Percentiles rank a stretch among this genome's conserved stretches.
Conservation (phyloP, 1,140 invertebrate species). For the Diabrotica undecimpunctata region DNA sequence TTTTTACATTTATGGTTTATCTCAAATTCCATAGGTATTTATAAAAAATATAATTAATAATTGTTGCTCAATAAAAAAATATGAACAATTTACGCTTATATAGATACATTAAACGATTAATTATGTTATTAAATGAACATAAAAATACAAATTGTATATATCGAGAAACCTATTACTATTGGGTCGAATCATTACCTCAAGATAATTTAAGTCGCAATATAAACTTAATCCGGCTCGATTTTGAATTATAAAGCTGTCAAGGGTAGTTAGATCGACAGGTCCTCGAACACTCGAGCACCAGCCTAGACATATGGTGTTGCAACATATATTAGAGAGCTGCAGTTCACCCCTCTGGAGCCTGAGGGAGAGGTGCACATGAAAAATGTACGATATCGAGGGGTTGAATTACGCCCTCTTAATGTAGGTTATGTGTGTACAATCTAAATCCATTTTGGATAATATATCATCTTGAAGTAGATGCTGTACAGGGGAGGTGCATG, state of each 20-base stretch:
- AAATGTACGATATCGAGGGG: conserved; percentile 32
- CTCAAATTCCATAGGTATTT: too few relatives aligned
- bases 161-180: too few relatives aligned
- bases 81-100: too few relatives aligned
- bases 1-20: too few relatives aligned
- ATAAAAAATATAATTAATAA: too few relatives aligned
- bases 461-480: too few relatives aligned
- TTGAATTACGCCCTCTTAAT: conserved; percentile 28
- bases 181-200: not conserved
- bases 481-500: too few relatives aligned
- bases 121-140: too few relatives aligned
- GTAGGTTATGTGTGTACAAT: conserved; percentile 28
- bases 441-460: conserved; percentile 28
- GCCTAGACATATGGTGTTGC: conserved; percentile 40
- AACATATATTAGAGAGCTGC: conserved; percentile 43
- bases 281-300: conserved; percentile 28
- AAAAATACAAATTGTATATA: too few relatives aligned
- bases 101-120: too few relatives aligned
- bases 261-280: conserved; percentile 35
- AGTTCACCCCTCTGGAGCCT: conserved; percentile 20
- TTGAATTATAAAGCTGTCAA: conserved; percentile 32
- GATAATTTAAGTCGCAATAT: not conserved
- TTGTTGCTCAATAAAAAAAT: too few relatives aligned
- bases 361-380: conserved; percentile 25
- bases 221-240: conserved; percentile 24